Evolutionary conservation across 2,113 vertebrate species (phyloP), one percentile per base, ranked within the genome.

Genomic region (Fulica atra): DNA sequence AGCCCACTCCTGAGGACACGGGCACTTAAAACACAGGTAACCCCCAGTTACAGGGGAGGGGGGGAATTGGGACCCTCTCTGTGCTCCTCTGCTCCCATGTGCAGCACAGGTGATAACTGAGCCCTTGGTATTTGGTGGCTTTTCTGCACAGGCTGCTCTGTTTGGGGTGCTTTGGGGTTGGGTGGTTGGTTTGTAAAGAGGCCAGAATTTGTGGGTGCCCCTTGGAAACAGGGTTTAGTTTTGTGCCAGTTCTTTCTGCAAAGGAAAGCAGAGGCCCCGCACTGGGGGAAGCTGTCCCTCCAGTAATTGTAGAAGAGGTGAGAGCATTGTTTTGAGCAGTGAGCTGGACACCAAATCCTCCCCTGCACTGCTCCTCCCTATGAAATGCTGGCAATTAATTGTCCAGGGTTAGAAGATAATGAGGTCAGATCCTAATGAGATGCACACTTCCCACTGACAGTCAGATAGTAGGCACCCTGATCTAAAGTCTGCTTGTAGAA

Each of bases 321-420:
- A 65, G 86, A 66, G 9, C 25, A 10, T 53, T 64, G 11, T 17
- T 73, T 56, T 44, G 44, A 57, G 57, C 26, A 61, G 57, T 21
- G 48, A 26, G 38, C 50, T 73, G 70, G 36, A 70, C 57, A 84
- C 60, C 46, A 56, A 77, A 42, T 0, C 7, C 40, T 79, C 63
- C 74, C 1, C 1, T 36, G 69, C 28, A 16, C 76, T 74, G 35
- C 85, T 90, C 21, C 25, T 74, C 36, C 13, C 57, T n/a, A 2
- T 73, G 79, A 94, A 70, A 54, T 81, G 66, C 74, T 57, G 31
- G 54, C 95, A 94, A 95, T 96, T 93, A 95, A 93, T 96, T 95
- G 86, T 69, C 74, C 1, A 0, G 51, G 80, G 76, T 92, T 91
- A 91, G 83, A 56, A 84, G 95, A 93, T 93, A 94, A 94, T 77